Conservation (phyloP, 2,113 vertebrate genomes). For the Chaenogobius annularis region DNA sequence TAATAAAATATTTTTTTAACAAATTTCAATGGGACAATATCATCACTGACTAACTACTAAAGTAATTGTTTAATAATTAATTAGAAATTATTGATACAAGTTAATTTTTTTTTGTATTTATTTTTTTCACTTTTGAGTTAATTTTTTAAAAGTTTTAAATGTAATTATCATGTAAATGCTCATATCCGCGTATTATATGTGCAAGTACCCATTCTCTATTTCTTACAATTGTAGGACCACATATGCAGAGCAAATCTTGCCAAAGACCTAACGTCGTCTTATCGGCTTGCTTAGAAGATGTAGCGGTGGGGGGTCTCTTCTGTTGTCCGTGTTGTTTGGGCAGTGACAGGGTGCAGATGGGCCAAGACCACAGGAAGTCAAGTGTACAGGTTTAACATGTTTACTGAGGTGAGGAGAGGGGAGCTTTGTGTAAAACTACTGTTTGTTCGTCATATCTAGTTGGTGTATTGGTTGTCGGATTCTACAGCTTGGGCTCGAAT, state of each 20-base stretch:
- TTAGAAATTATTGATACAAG: no score
- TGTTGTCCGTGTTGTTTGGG: conserved; percentile 21
- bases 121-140: no score
- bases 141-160: no score
- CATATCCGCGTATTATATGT: no score
- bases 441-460: neutral
- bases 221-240: neutral
- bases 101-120: no score
- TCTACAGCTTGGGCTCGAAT: no score
- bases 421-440: neutral
- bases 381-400: conserved; percentile 8
- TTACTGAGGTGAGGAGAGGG: conserved; percentile 40
- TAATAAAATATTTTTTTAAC: no score
- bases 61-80: no score
- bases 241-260: neutral
- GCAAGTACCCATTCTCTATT: no score
- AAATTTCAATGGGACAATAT: no score
- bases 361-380: conserved; percentile 11
- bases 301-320: neutral
- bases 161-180: no score
- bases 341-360: conserved; percentile 34
- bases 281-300: neutral
- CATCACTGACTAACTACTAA: no score
- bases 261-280: neutral
- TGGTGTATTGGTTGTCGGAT: neutral